Percentiles rank a stretch among this genome's conserved stretches.
These are phyloP conservation scores for Sycophila sp. DNA, from an alignment of 1,140 invertebrate species.

Conservation along the genomic window DNA sequence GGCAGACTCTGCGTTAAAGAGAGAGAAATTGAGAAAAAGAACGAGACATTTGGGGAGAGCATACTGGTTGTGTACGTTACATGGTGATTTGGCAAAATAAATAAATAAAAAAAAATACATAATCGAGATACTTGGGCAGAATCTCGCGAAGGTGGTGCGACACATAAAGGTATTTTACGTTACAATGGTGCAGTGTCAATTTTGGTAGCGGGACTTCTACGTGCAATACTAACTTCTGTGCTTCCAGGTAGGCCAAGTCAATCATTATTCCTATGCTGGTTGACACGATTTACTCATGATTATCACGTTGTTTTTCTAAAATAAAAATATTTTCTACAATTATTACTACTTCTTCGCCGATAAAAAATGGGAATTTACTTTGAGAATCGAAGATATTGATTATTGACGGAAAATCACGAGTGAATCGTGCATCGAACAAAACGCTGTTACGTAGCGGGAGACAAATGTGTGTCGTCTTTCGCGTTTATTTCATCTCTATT, in stretches of 20 bases:
- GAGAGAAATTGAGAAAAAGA: conserved; percentile 8
- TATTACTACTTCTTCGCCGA: neutral
- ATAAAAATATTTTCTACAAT: neutral
- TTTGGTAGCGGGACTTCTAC: conserved; percentile 67
- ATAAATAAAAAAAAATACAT: conserved; percentile 37
- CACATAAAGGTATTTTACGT: conserved; percentile 58
- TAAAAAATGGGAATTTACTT: neutral
- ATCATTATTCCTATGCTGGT: conserved; percentile 61
- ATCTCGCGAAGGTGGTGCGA: conserved; percentile 55
- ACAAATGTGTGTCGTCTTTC: conserved; percentile 36
- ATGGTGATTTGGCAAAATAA: conserved; percentile 63
- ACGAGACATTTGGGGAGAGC: conserved; percentile 17
- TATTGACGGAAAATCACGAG: neutral
- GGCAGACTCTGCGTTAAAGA: conserved; percentile 29
- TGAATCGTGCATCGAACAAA: neutral
- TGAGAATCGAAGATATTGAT: neutral
- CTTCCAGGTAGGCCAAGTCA: conserved; percentile 68
- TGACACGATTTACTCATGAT: conserved; percentile 27
- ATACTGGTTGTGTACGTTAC: conserved; percentile 41
- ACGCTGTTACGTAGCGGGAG: conserved; percentile 15
- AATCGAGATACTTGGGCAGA: conserved; percentile 31
- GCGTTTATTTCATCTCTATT: conserved; percentile 19
- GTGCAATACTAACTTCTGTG: conserved; percentile 69
- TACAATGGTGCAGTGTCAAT: conserved; percentile 67
- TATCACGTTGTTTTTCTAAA: neutral